phyloP scores from a whole-genome alignment of 1,140 invertebrate species.

The Trypoxylus dichotomus region DNA sequence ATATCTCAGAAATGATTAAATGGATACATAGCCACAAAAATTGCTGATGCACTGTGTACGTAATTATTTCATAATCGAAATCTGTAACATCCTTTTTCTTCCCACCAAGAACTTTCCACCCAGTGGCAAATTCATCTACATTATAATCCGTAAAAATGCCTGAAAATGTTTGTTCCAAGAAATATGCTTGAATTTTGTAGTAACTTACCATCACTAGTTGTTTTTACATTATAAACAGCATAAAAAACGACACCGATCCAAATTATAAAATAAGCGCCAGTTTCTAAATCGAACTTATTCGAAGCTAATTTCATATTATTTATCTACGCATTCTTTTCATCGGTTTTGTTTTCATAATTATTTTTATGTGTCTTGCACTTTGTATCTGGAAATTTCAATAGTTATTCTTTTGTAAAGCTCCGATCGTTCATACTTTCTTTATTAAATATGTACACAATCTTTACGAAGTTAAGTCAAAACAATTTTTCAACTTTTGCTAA shows the following conservation, averaged over 20 bases:
- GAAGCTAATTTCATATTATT: background rate
- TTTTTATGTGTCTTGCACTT: background rate
- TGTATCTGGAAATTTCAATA: background rate
- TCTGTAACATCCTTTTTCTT: conserved; percentile 57
- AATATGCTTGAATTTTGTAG: background rate
- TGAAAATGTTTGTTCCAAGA: background rate
- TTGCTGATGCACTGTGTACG: conserved; percentile 51
- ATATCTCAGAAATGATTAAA: conserved; percentile 51
- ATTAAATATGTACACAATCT: background rate
- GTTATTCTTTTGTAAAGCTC: background rate
- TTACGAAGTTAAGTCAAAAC: background rate
- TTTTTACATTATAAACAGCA: background rate
- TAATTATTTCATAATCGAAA: conserved; percentile 59
- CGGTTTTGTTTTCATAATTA: background rate
- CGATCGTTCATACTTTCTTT: background rate
- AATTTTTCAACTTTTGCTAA: no score
- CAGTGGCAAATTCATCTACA: background rate
- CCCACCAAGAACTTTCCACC: background rate
- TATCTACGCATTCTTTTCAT: background rate
- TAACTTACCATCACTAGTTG: background rate
- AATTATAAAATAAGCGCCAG: background rate
- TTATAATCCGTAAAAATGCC: background rate
- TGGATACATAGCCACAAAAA: conserved; percentile 55
- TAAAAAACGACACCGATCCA: background rate
- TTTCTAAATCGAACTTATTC: background rate